phyloP scores from a whole-genome alignment of 2,113 vertebrate species.

The Psephotus haematonotus region DNA sequence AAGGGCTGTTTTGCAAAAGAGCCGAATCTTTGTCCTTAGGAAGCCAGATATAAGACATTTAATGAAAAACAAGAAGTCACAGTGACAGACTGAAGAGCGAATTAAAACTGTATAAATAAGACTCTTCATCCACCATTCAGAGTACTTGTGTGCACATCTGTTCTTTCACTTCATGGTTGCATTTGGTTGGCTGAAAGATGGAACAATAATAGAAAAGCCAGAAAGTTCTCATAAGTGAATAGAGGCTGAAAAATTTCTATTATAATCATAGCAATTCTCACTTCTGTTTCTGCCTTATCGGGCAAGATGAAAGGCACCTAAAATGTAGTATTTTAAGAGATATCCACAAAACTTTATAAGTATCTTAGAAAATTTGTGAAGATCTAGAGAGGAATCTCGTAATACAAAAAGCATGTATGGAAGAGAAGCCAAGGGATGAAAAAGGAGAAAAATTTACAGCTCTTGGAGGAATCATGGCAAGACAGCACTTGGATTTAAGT shows the following conservation, averaged over 20 bases:
- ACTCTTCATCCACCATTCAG: not conserved
- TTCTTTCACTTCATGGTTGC: not conserved
- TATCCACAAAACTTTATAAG: not conserved
- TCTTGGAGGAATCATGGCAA: not conserved
- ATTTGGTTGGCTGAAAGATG: not conserved
- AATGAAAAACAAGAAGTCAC: not conserved
- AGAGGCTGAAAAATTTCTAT: not conserved
- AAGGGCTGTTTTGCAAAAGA: conserved; percentile 19
- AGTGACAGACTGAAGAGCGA: not conserved
- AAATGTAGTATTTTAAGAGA: not conserved
- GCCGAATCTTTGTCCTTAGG: not conserved
- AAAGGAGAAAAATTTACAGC: not conserved
- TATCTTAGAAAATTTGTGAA: not conserved
- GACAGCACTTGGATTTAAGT: not conserved
- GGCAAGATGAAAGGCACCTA: not conserved
- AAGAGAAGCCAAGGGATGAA: not conserved
- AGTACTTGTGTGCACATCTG: not conserved
- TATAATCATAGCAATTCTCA: not conserved
- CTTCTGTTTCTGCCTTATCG: not conserved
- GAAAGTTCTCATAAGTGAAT: not conserved
- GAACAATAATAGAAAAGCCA: not conserved
- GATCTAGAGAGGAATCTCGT: not conserved
- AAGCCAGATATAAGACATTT: not conserved
- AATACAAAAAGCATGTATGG: not conserved
- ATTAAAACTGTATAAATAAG: not conserved